phyloP scores from a whole-genome alignment of 1,140 invertebrate genomes.

The Prorops nasuta region DNA sequence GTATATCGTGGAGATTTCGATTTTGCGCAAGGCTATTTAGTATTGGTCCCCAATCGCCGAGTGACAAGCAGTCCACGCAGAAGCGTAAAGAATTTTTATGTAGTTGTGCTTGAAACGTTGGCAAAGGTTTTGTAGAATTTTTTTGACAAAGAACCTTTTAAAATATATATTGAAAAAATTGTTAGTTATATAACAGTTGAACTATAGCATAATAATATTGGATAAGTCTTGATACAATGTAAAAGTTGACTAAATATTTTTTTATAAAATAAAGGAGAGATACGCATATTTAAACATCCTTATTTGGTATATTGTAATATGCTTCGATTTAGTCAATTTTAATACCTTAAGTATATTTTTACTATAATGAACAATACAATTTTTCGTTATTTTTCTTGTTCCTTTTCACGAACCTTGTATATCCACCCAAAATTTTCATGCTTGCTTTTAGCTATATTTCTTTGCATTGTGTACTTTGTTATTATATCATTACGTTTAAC shows the following conservation, averaged over 20 bases:
- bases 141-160: constrained; percentile 24
- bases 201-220: background rate
- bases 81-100: constrained; percentile 22
- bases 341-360: background rate
- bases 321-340: background rate
- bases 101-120: constrained; percentile 15
- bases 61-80: constrained; percentile 20
- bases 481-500: background rate
- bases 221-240: background rate
- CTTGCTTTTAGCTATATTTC: constrained; percentile 2
- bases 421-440: constrained; percentile 10
- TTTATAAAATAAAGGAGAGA: background rate
- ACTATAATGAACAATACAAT: background rate
- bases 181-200: no score
- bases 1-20: constrained; percentile 24
- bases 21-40: constrained; percentile 20
- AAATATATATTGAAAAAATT: background rate
- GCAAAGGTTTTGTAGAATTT: constrained; percentile 14
- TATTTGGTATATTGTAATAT: background rate
- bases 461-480: constrained; percentile 11
- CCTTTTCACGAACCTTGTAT: constrained; percentile 23
- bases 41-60: constrained; percentile 28
- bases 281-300: background rate
- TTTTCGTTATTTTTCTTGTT: background rate
- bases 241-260: background rate